Evolutionary conservation across 2,797 vertebrate genomes (phyloP), one percentile per base, ranked within the genome.

Genomic region (Rhinichthys osculus): DNA sequence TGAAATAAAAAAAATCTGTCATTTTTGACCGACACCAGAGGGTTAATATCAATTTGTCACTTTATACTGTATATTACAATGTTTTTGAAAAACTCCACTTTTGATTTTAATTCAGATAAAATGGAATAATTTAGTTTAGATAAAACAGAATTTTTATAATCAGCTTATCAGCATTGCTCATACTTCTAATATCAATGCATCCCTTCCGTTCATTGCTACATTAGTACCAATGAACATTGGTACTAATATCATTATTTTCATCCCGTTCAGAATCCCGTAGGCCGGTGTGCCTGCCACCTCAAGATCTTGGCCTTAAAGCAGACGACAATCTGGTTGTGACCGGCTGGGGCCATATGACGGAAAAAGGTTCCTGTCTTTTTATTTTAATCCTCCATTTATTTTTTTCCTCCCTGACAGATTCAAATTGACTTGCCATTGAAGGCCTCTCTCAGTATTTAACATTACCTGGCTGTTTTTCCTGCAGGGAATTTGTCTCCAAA

Each of bases 211-310:
- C n/a, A n/a, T n/a, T n/a, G n/a, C n/a, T n/a, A n/a, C n/a, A n/a
- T n/a, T n/a, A n/a, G n/a, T n/a, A n/a, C n/a, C n/a, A n/a, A n/a
- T n/a, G 50, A 21, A 0, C 35, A 77, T 57, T 54, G 73, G 7
- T 21, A n/a, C 10, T 40, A 52, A 57, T 54, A 1, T 78, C 19
- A 50, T 9, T 30, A 3, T 83, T 1, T 42, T 47, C 1, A 10
- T 74, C 30, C 81, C 33, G 17, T 82, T 0, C 91, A 99, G 98
- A 7, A 4, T 81, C 50, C 3, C 88, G 91, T 27, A 96, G 77
- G 50, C 96, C 98, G 0, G 95, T 96, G 87, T 99, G 98, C 90
- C 92, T 99, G 78, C 96, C 97, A 69, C 97, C 97, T 35, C 93
- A 93, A 10, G 91, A 94, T 0, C 92, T 96, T 27, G 92, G 87